phyloP scores from a whole-genome alignment of 2,113 vertebrate genomes.

The Carassius carassius region DNA sequence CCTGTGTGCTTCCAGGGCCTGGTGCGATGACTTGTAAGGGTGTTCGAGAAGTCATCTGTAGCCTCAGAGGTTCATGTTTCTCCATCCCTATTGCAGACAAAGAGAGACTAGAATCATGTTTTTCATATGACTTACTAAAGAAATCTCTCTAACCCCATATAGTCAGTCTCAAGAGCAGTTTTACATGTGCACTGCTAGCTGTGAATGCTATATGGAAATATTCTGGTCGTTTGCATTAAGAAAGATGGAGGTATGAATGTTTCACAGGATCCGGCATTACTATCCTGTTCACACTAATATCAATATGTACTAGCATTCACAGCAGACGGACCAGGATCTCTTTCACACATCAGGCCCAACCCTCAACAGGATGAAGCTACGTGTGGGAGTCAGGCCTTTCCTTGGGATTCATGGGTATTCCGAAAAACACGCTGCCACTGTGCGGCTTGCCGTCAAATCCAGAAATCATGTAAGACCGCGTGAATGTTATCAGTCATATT shows the following conservation, averaged over 20 bases:
- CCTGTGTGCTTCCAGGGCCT: conserved; percentile 66
- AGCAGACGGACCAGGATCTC: neutral
- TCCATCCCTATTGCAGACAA: conserved; percentile 41
- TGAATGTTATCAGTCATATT: conserved; percentile 34
- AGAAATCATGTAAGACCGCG: conserved; percentile 17
- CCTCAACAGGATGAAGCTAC: neutral
- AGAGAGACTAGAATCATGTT: neutral
- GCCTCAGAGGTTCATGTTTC: conserved; percentile 46
- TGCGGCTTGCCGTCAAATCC: neutral
- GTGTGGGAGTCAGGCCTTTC: conserved; percentile 34
- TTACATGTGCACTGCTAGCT: neutral
- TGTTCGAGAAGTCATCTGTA: conserved; percentile 40
- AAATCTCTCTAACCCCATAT: neutral
- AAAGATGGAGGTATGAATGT: neutral
- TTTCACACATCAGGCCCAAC: neutral
- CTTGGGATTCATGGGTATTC: conserved; percentile 21
- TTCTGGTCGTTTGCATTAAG: neutral
- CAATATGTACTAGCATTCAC: neutral
- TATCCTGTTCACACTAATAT: neutral
- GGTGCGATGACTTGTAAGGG: conserved; percentile 53
- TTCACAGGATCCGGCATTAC: neutral
- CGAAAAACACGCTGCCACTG: conserved; percentile 7
- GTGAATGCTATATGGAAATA: neutral
- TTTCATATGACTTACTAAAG: neutral
- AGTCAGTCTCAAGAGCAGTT: neutral